These are phyloP conservation scores for Malurus leucopterus DNA, from an alignment of 2,797 vertebrate species.

Conservation along the genomic window DNA sequence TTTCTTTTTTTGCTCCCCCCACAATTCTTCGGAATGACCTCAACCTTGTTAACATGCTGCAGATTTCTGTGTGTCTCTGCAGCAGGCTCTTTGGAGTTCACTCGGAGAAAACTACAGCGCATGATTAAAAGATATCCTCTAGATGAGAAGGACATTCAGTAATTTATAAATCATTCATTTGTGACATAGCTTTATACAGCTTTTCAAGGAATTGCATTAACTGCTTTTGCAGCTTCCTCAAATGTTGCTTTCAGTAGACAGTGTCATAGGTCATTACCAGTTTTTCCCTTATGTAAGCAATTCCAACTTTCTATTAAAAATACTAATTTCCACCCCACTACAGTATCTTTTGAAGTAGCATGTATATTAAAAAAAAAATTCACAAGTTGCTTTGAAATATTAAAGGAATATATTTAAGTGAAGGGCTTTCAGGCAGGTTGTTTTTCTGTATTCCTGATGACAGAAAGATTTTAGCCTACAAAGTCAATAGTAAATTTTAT, in stretches of 20 bases:
- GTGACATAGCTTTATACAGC: conserved; percentile 69
- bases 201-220: conserved; percentile 73
- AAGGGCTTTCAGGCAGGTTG: conserved; percentile 73
- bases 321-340: conserved; percentile 75
- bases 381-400: conserved; percentile 79
- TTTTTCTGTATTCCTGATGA: conserved; percentile 75
- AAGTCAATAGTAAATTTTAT: conserved; percentile 84
- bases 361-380: conserved; percentile 72
- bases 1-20: conserved; percentile 25
- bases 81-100: conserved; percentile 65
- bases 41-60: conserved; percentile 71
- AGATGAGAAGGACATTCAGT: conserved; percentile 71
- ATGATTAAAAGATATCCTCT: conserved; percentile 76
- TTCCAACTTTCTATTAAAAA: conserved; percentile 76
- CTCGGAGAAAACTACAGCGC: conserved; percentile 35
- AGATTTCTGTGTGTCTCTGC: conserved; percentile 50
- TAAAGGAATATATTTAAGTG: conserved; percentile 82
- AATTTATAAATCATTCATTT: conserved; percentile 79
- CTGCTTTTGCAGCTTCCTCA: conserved; percentile 68
- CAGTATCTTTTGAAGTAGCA: conserved; percentile 72
- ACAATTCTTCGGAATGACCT: conserved; percentile 65
- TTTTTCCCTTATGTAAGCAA: conserved; percentile 77
- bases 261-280: conserved; percentile 74
- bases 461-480: conserved; percentile 79
- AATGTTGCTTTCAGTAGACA: conserved; percentile 68